Percentiles rank a stretch among this genome's conserved stretches.
Evolutionary conservation across 2,888 invertebrate genomes (phyloP).

Genomic region (Dione juno): DNA sequence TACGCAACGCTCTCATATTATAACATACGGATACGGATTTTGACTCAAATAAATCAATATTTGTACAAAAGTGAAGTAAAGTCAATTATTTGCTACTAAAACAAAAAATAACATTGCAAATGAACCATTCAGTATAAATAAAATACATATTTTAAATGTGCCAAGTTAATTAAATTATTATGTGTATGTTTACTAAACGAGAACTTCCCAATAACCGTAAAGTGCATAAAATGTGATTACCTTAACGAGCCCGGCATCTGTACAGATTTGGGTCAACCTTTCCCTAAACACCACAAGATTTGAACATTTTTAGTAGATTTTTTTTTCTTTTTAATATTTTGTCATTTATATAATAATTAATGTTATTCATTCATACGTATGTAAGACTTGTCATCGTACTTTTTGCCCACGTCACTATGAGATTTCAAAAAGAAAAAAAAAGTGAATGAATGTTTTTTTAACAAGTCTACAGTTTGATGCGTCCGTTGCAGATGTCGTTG

Average conservation of each 20-base stretch:
- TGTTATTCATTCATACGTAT: background rate
- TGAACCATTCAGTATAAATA: background rate
- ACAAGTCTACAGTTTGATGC: conserved; percentile 68
- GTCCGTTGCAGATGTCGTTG: conserved; percentile 81
- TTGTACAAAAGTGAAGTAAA: background rate
- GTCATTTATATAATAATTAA: background rate
- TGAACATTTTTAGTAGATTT: background rate
- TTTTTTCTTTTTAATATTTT: too few species aligned
- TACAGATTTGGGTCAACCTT: background rate
- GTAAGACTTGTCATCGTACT: background rate
- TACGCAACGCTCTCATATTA: background rate
- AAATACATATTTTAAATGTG: background rate
- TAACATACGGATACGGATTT: too few species aligned
- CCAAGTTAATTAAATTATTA: background rate
- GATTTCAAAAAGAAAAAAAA: background rate
- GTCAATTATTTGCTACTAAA: background rate
- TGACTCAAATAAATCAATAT: background rate
- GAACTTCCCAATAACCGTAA: background rate
- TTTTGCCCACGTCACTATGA: background rate
- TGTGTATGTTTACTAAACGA: background rate
- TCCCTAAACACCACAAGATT: background rate
- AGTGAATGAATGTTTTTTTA: background rate
- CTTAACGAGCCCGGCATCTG: background rate
- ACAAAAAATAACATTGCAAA: background rate
- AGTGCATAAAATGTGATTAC: conserved; percentile 6